Base-by-base conservation (phyloP, 2,888 invertebrate genomes). In the Machimus rusticus region DNA sequence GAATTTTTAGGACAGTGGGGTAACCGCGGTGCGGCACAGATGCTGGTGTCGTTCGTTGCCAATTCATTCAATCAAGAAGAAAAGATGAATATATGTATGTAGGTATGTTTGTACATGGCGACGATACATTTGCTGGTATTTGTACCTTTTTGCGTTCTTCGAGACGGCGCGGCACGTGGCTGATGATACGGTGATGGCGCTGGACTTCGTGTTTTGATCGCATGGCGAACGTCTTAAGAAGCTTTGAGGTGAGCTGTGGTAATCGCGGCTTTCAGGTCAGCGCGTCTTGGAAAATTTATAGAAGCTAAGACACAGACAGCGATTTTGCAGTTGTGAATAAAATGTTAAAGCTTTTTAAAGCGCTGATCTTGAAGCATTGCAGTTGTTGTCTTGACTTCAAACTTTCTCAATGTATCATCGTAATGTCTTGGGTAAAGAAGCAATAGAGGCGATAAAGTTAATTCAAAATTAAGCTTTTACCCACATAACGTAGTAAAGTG, bases 1-100 rank as follows among this genome's bases (percentile, higher is more conserved):
- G 82, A 84, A 84, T 84, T 84, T 84, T 84, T 84, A 84, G 82
- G 82, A 84, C 82, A 84, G 82, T 84, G 82, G 82, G 66, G 82
- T 84, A 84, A 84, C 57, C 82, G 66, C 66, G 16, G 39, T 19
- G 37, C 66, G 66, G 66, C 66, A 66, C 66, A 84, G 82, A 66
- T 66, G 66, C 82, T 84, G 34, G 82, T 57, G 82, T 66, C 82
- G 57, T 37, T 66, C 82, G 57, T 57, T 66, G 82, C 82, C 82
- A 66, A 66, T 66, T 66, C 66, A 28, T 66, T 66, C 66, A 66
- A 84, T 84, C 79, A 79, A 79, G 31, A 79, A 79, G 37, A 76
- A 76, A 76, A 76, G 37, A 34, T 34, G 76, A n/a, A 34, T 12
- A 79, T 23, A 43, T 12, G 12, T 37, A 37, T 12, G 12, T 12